phyloP scores from a whole-genome alignment of 64 coral and sea anemone species.

The Trachythela sp. region DNA sequence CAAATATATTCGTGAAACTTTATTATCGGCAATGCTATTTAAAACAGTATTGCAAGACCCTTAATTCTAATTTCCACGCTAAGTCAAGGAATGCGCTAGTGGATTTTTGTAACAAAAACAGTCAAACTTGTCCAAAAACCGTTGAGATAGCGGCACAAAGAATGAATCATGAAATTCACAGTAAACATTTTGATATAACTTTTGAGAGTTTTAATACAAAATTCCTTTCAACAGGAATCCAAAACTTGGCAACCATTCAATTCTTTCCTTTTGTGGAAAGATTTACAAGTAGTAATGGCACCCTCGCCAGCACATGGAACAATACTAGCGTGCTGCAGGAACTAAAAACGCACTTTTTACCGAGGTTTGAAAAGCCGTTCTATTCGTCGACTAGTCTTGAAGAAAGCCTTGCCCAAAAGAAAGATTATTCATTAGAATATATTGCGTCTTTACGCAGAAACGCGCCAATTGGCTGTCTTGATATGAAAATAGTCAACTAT shows the following conservation, averaged over 20 bases:
- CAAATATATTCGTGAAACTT: not conserved
- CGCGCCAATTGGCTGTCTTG: conserved; percentile 12
- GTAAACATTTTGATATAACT: not conserved
- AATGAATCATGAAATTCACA: not conserved
- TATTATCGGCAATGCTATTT: not conserved
- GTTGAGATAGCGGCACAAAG: not conserved
- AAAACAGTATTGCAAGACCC: not conserved
- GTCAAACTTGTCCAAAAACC: not conserved
- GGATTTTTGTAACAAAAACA: not conserved
- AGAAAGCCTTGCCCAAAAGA: too few relatives aligned
- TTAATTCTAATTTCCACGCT: not conserved
- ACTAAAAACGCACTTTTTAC: not conserved
- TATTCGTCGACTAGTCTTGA: too few relatives aligned
- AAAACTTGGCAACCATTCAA: not conserved
- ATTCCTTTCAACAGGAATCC: not conserved
- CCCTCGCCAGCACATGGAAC: too few relatives aligned
- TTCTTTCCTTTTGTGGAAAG: conserved; percentile 14
- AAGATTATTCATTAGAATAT: not conserved
- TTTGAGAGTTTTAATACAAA: not conserved
- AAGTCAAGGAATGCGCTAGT: not conserved
- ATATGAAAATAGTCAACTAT: not conserved
- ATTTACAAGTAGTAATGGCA: not conserved
- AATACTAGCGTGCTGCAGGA: not conserved
- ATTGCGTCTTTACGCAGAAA: not conserved
- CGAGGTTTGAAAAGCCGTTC: not conserved